Evolutionary conservation across 2,888 invertebrate species (phyloP), one percentile per base, ranked within the genome.

Genomic region (Aporophyla nigra): DNA sequence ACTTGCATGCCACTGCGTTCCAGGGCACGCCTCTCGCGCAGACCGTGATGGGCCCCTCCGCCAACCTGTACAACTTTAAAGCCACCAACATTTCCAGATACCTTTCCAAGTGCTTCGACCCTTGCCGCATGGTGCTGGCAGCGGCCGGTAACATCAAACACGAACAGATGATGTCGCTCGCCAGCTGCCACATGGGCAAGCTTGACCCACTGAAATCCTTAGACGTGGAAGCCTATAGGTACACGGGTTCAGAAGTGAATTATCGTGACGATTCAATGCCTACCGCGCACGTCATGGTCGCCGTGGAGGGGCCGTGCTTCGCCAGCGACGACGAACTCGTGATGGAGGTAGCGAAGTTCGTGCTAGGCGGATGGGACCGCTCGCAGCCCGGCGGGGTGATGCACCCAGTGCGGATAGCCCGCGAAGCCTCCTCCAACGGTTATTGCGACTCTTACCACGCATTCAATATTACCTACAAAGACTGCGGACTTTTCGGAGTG

Each of bases 391-490:
- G 98, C 66, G 99, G 99, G 2, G 96, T 97, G 63, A 98, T 98
- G 90, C 98, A 99, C 87, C 98, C 99, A 1, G 98, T 98, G n/a
- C 97, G 95, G 56, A 95, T 99, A 85, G 99, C 99, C 0, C 97
- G 97, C 79, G 97, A 97, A 1, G 97, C 98, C 51, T 98, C 98
- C 14, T 97, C 97, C 71, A 96, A 96, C 56, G 96, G 97, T 62
- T 95, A 98, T 9, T 98, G 98, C 89, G 99, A 99, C 92, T 98
- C 98, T 81, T 99, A 98, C 96, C 99, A 99, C 94, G 98, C 99
- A 33, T 99, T 99, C 95, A 99, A 99, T 94, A 99, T 99, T 5
- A 98, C 98, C 93, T 99, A 99, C 96, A 99, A 99, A 92, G 99
- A 99, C 92, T 99, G 99, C 21, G 99, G 99, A 21, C 97, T 99